These are phyloP conservation scores for Marcusenius ussheri DNA, from an alignment of 2,113 vertebrate species.

Conservation along the genomic window DNA sequence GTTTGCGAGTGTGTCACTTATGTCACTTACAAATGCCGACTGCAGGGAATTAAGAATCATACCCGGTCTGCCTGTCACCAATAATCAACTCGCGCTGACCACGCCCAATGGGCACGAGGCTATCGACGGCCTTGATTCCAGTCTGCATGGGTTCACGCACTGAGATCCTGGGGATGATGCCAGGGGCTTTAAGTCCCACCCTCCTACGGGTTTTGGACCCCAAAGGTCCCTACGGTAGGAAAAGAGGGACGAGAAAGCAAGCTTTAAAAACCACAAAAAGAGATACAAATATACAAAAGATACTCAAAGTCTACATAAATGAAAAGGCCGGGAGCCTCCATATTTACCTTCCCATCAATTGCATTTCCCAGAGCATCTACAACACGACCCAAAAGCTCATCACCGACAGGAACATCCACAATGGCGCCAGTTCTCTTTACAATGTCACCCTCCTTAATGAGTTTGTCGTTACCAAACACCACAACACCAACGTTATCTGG, in stretches of 20 bases:
- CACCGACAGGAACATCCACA: slow-evolving; percentile 92
- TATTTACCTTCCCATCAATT: slow-evolving; percentile 88
- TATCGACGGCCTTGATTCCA: slow-evolving; percentile 97
- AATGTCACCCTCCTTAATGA: slow-evolving; percentile 95
- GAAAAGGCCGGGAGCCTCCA: background rate
- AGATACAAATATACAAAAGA: background rate
- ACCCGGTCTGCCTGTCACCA: slow-evolving; percentile 97
- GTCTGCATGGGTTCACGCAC: slow-evolving; percentile 98
- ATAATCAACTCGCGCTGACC: slow-evolving; percentile 98
- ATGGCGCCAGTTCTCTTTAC: slow-evolving; percentile 97
- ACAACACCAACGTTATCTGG: slow-evolving; percentile 98
- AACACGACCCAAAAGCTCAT: slow-evolving; percentile 87
- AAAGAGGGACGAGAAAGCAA: background rate
- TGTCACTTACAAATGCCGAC: background rate
- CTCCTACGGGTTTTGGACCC: slow-evolving; percentile 74
- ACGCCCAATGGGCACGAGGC: slow-evolving; percentile 93
- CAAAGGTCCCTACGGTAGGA: slow-evolving; percentile 69
- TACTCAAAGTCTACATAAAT: background rate
- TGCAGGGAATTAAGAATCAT: slow-evolving; percentile 4
- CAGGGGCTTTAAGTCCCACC: slow-evolving; percentile 94
- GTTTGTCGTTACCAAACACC: slow-evolving; percentile 97
- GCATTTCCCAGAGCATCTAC: slow-evolving; percentile 93
- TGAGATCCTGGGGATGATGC: slow-evolving; percentile 96
- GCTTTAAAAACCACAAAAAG: background rate
- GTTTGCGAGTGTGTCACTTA: background rate